Evolutionary conservation across 2,113 vertebrate species (phyloP).

Genomic region (Piaya cayana): DNA sequence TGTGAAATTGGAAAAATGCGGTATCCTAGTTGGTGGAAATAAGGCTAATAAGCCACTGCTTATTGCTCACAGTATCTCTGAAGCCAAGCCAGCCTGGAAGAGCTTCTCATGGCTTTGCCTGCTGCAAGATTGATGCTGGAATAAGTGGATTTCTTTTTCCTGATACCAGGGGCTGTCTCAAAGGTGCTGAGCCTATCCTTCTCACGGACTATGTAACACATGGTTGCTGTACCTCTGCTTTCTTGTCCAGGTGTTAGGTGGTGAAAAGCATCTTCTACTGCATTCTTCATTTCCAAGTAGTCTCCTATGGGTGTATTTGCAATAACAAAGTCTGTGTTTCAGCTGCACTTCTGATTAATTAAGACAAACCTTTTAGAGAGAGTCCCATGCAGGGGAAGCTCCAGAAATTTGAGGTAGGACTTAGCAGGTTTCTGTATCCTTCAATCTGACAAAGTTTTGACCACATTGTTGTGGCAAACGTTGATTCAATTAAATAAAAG

Average conservation of each 20-base stretch:
- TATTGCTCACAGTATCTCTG: neutral
- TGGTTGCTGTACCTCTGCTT: constrained; percentile 9
- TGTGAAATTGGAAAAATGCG: neutral
- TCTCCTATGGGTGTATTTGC: constrained; percentile 20
- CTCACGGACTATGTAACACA: neutral
- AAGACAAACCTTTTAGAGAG: neutral
- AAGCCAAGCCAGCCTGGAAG: neutral
- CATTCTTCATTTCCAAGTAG: neutral
- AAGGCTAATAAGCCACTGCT: neutral
- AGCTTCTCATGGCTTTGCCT: neutral
- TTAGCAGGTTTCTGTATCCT: constrained; percentile 5
- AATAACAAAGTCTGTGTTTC: constrained; percentile 55
- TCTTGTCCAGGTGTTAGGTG: neutral
- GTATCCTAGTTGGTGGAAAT: neutral
- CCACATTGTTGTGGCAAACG: constrained; percentile 21
- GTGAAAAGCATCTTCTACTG: neutral
- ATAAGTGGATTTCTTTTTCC: neutral
- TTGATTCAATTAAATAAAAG: constrained; percentile 38
- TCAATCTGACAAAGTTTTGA: neutral
- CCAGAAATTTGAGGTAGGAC: constrained; percentile 32
- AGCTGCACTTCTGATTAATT: constrained; percentile 35
- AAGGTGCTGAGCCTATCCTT: constrained; percentile 17
- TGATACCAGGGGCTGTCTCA: neutral
- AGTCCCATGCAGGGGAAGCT: neutral
- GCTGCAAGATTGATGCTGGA: neutral